Evolutionary conservation across 2,888 invertebrate genomes (phyloP), one percentile per base, ranked within the genome.

Genomic region (Mantis religiosa): DNA sequence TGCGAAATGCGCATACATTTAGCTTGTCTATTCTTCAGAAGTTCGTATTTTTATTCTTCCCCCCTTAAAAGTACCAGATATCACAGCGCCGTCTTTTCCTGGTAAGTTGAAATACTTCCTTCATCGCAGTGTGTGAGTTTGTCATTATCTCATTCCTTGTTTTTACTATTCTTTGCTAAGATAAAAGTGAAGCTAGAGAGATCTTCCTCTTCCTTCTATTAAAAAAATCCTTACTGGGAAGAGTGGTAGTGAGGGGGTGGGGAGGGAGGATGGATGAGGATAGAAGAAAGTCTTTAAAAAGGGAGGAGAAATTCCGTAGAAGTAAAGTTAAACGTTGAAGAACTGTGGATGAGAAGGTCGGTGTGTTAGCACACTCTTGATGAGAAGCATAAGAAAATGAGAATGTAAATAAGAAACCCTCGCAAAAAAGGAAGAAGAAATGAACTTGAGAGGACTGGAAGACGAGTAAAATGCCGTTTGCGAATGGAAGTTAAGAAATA

Each of bases 301-400:
- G 20, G 54, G 25, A 71, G 54, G 54, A 71, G 54, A 71, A 71
- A 71, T 3, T 71, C 20, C 54, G 20, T 71, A 20, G 54, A 71
- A 71, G 54, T 71, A 20, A 71, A 71, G 54, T 71, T 71, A 71
- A 71, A 71, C 54, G 54, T 71, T 71, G 20, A 71, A 71, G 54
- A 71, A 71, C 54, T 71, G 54, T 71, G 54, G 54, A 71, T 25
- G 54, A 71, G 54, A 71, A 71, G 20, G 54, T 71, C 54, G 54
- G 54, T 71, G 20, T 71, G 54, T 71, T 71, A 71, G 54, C 15
- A 25, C 54, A 71, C 54, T 71, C 20, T 71, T 71, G 54, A 71
- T 71, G 54, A 30, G 30, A 82, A 87, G 87, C n/a, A 81, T 87
- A 87, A 81, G 87, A 71, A n/a, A 87, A 87, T 71, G 87, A 87